phyloP scores from a whole-genome alignment of 2,888 invertebrate species.

The Cryptophagus acutangulus region DNA sequence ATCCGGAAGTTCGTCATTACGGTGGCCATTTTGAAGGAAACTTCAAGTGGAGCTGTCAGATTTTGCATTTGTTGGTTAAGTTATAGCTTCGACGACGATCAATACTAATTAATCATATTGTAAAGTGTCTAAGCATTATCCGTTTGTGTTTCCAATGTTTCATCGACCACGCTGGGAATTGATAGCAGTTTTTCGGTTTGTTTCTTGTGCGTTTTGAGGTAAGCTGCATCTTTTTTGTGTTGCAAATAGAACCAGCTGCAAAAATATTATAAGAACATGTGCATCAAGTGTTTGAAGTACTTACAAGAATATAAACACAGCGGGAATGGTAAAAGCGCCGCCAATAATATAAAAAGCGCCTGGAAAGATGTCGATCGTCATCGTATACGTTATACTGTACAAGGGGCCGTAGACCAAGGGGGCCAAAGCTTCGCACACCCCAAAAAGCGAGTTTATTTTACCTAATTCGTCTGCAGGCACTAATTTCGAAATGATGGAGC shows the following conservation, averaged over 20 bases:
- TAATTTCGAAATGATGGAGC: constrained; percentile 54
- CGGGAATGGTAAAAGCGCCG: constrained; percentile 34
- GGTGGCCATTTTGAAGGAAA: too few relatives aligned
- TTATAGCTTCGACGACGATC: too few relatives aligned
- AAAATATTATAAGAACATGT: constrained; percentile 20
- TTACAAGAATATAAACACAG: constrained; percentile 39
- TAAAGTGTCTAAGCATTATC: too few relatives aligned
- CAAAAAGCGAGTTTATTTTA: constrained; percentile 49
- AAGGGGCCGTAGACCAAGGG: constrained; percentile 41
- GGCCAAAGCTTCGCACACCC: constrained; percentile 39
- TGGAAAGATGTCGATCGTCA: constrained; percentile 36
- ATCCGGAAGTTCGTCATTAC: too few relatives aligned
- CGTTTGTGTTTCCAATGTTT: too few relatives aligned
- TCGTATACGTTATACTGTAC: constrained; percentile 37
- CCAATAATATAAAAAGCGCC: constrained; percentile 40
- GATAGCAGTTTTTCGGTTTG: constrained; percentile 16
- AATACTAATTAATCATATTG: too few relatives aligned
- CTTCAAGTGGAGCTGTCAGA: too few relatives aligned
- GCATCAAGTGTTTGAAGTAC: constrained; percentile 14
- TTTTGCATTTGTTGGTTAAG: too few relatives aligned
- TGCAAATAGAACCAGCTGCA: constrained; percentile 48
- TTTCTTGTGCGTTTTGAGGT: constrained; percentile 27
- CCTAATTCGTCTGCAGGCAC: constrained; percentile 56
- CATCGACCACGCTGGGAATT: too few relatives aligned
- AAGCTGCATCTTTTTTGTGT: constrained; percentile 42